These are phyloP conservation scores for Aphodius sticticus DNA, from an alignment of 2,888 invertebrate species.

Conservation along the genomic window DNA sequence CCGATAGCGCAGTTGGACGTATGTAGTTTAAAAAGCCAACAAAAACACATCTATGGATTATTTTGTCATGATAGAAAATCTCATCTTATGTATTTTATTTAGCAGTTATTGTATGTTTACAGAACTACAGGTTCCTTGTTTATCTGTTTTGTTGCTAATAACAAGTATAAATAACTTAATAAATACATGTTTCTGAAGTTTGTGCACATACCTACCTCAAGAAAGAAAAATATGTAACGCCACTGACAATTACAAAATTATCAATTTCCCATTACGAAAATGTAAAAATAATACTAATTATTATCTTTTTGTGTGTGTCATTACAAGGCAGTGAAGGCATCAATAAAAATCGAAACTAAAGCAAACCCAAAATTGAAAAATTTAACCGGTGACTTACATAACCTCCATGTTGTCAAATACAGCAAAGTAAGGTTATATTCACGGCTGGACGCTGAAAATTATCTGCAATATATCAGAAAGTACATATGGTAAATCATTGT, in stretches of 20 bases:
- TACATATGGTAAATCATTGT: neutral
- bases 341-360: neutral
- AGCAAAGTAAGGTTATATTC: neutral
- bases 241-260: neutral
- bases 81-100: too few species aligned
- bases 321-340: neutral
- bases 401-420: neutral
- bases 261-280: neutral
- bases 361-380: neutral
- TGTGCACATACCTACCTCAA: neutral
- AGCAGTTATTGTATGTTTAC: too few species aligned
- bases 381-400: neutral
- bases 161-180: too few species aligned
- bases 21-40: too few species aligned
- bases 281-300: neutral
- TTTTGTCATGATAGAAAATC: too few species aligned
- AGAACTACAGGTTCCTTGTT: too few species aligned
- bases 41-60: too few species aligned
- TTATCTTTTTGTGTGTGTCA: neutral
- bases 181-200: too few species aligned
- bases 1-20: too few species aligned
- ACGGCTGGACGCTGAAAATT: neutral
- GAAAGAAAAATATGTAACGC: neutral
- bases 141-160: too few species aligned
- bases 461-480: neutral